Conservation (phyloP, 2,797 vertebrate species). For the Cygnus olor region DNA sequence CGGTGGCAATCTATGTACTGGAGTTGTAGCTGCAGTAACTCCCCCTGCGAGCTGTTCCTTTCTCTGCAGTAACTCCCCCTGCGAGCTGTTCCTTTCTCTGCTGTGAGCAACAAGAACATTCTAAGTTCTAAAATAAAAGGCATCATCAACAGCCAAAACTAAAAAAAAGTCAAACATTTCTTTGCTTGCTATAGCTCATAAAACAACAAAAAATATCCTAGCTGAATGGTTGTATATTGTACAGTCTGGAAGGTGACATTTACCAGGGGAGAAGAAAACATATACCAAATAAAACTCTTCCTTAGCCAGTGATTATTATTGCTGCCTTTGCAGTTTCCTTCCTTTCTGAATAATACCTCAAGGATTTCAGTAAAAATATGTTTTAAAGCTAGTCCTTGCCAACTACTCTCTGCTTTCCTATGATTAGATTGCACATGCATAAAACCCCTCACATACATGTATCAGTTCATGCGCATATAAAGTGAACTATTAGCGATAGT, state of each 20-base stretch:
- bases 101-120: background rate
- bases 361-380: conserved; percentile 9
- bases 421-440: background rate
- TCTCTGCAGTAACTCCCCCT: background rate
- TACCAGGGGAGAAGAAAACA: conserved; percentile 21
- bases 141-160: background rate
- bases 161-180: background rate
- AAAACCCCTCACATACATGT: background rate
- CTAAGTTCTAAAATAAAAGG: background rate
- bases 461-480: background rate
- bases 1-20: rapidly evolving
- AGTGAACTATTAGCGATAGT: background rate
- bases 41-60: background rate
- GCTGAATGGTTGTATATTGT: background rate
- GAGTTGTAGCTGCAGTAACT: conserved; percentile 10
- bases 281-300: conserved; percentile 9
- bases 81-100: background rate
- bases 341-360: conserved; percentile 36
- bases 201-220: background rate
- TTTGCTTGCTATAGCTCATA: background rate
- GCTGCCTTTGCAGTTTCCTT: conserved; percentile 48
- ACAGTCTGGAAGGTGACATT: conserved; percentile 15
- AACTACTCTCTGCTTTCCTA: background rate
- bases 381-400: background rate
- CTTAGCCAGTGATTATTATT: conserved; percentile 38